Evolutionary conservation across 1,140 invertebrate genomes (phyloP), one percentile per base, ranked within the genome.

Genomic region (Atta texana): DNA sequence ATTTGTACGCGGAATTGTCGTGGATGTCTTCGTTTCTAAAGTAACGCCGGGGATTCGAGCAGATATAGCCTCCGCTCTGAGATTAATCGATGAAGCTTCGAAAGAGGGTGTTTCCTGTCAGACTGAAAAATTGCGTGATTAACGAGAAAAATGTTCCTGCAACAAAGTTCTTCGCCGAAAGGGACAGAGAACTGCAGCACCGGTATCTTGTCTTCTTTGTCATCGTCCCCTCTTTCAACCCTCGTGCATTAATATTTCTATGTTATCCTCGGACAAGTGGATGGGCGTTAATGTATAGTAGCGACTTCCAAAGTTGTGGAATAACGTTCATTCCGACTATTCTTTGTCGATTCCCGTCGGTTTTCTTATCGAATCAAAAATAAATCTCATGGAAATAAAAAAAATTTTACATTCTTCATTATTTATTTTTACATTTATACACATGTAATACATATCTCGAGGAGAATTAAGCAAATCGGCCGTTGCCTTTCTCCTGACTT

Each of bases 71-170:
- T 24, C n/a, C 31, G 24, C 51, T 28, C 39, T 44, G 85, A 82
- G 85, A 88, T 88, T 88, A 88, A 88, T 71, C 77, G 87, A 87
- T 87, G 61, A 74, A 44, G 76, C 49, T 76, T 87, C 77, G 76
- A 75, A 82, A 82, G 71, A 82, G 76, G 69, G 87, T 88, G 76
- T 88, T 87, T 76, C 71, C 76, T 75, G 87, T 86, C 87, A 82
- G 63, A 39, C 28, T 88, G 85, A 88, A 87, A 69, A 87, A 88
- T 88, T 75, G 55, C 87, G 53, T 80, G 76, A 81, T 88, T 86
- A 87, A 86, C 59, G 69, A 88, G 82, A 88, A 80, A 88, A 88
- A 88, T 88, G 75, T 86, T 49, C 75, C 49, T 8, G 87, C 84
- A 77, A 86, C 87, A 88, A 86, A 80, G 84, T 86, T 85, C n/a